Base-by-base conservation (phyloP, 2,113 vertebrate species). In the Merops nubicus region DNA sequence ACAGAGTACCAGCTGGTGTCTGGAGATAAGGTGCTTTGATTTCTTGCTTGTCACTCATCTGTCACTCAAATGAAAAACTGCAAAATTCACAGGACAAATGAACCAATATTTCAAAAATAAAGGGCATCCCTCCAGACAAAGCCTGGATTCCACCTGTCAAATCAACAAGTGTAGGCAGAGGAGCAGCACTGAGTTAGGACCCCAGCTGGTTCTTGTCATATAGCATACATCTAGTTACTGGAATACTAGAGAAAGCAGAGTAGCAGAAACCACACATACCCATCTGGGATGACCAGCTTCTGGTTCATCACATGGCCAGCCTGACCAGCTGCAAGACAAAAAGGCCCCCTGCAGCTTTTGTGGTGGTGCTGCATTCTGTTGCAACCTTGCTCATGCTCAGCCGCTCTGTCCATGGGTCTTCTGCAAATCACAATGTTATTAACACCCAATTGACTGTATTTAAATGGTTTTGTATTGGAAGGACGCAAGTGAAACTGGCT, bases 21-120 rank as follows among this genome's bases (percentile, higher is more conserved):
- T 85, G 67, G 54, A 96, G 96, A 96, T 89, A 91, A 97, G 70
- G 51, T 85, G 78, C 42, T 95, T 74, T 93, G 59, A 88, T 79
- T 94, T 82, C 40, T 87, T 75, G 50, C 79, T 83, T 93, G 64
- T 88, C 91, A 84, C 33, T 94, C 34, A 57, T 84, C 84, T 94
- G 83, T 75, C 94, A 86, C 34, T 89, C 73, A 64, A 68, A 92
- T 47, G 57, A 75, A 89, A 95, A 91, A 74, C 34, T 76, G 36
- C 67, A 65, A 57, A 94, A 93, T 18, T 47, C 47, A 65, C 36
- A 85, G 47, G 68, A 60, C 54, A 91, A 56, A 38, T 70, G 75
- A 95, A 78, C 28, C 17, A 69, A 16, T 67, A 89, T 72, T 85
- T 92, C 69, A 89, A 94, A 97, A 96, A 85, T 72, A 95, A 91